Evolutionary conservation across 2,797 vertebrate genomes (phyloP), one percentile per base, ranked within the genome.

Genomic region (Poecile montanus): DNA sequence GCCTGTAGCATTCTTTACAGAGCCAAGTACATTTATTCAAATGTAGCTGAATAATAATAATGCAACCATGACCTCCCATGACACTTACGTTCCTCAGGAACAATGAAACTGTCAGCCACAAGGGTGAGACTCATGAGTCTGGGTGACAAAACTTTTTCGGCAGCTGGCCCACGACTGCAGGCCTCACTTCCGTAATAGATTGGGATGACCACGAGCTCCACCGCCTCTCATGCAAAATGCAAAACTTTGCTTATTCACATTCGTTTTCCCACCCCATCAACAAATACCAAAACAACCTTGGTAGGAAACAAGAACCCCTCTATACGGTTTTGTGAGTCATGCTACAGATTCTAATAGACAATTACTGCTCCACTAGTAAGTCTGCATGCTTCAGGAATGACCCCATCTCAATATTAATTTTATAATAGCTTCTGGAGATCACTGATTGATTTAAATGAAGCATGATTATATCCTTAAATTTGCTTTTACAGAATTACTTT

Each of bases 11-110:
- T 96, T 97, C 97, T 97, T 96, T 96, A 94, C 67, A 94, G 91
- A 96, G 95, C 93, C 93, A 96, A 97, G 95, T 96, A 96, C 95
- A 94, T 97, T 96, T 97, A 97, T 97, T 97, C 97, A 97, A 97
- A 97, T 96, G 95, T 96, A 96, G 95, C 94, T 96, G 96, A 93
- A 96, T 96, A 96, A 97, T 97, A 97, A 96, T 96, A 95, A 94
- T 68, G 95, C 93, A 94, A 70, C 91, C 95, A 93, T 96, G 97
- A 97, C 97, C 96, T 97, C 70, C 95, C 96, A 96, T 97, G 97
- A 97, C 97, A 97, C 96, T 92, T 97, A 96, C 94, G 95, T 96
- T 97, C 96, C 95, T 96, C 25, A 26, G 89, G 96, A 93, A 97
- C 97, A 97, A 97, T 96, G 94, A 54, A 96, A 96, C 96, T 97